Base-by-base conservation (phyloP, 2,113 vertebrate species). In the Sterrhoptilus dennistouni region DNA sequence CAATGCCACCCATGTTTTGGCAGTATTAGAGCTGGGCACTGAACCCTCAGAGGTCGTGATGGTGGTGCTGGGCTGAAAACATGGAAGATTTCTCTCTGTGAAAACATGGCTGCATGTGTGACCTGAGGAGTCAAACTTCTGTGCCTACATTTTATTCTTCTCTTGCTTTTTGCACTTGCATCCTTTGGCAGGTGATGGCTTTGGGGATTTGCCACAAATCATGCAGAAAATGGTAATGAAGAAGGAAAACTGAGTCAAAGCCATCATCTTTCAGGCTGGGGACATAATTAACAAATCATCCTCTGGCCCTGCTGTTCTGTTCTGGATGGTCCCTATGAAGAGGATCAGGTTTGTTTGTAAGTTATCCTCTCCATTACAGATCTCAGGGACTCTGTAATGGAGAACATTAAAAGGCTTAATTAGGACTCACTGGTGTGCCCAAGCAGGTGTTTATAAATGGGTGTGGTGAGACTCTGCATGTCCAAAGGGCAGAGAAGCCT, bases 21-120 rank as follows among this genome's bases (percentile, higher is more conserved):
- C 28, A 29, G 15, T 5, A 1, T 33, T 18, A 21, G 33, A 71
- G 42, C 21, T 29, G 38, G 14, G 18, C 65, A 15, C 52, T 36
- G 66, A 70, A 13, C 42, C 14, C 28, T 57, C 47, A n/a, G 52
- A 33, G 61, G 36, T n/a, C n/a, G 8, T 33, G 29, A 1, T 28
- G 56, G 22, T 64, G 61, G 5, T 50, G 57, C 44, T 86, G 87
- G 54, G 42, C 49, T 80, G 16, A 22, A 56, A 31, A 16, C 22
- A 16, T 1, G 0, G 7, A 20, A 28, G 42, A 54, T 68, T 33
- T 53, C 36, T 72, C 33, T 2, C 19, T 49, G 13, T 60, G 24
- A 21, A n/a, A 64, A 11, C 1, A 0, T 11, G 33, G 27, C 57
- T 47, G 44, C 9, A 3, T 2, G 3, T 2, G 24, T 81, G 60